phyloP scores from a whole-genome alignment of 2,113 vertebrate genomes.

The Leptodactylus fuscus region DNA sequence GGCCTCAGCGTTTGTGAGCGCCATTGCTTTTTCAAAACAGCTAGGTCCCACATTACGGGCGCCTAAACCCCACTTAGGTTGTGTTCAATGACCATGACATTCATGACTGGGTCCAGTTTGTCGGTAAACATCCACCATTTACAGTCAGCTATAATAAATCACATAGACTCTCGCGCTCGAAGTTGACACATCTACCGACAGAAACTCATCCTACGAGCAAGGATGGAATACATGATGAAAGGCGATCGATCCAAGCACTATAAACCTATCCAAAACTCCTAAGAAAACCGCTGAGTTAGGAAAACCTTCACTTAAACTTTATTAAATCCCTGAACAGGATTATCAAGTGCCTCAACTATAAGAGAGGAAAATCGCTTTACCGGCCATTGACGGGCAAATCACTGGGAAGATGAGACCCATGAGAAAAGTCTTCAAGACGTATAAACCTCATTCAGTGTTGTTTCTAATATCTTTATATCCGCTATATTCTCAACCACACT shows the following conservation, averaged over 20 bases:
- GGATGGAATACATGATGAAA: conserved; percentile 29
- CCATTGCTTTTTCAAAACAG: no score
- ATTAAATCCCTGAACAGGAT: conserved; percentile 1
- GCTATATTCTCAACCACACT: neutral
- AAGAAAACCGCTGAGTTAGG: conserved; percentile 18
- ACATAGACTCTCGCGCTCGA: neutral
- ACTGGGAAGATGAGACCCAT: neutral
- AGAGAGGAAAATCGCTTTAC: no score
- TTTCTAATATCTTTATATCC: neutral
- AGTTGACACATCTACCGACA: neutral
- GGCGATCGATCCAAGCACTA: conserved; percentile 32
- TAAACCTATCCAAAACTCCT: neutral
- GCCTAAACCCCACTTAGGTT: no score
- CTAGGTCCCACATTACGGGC: no score
- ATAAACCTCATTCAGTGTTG: neutral
- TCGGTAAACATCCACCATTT: neutral
- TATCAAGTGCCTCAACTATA: neutral
- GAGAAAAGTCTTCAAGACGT: neutral
- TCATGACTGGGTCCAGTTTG: neutral
- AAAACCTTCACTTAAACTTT: conserved; percentile 8
- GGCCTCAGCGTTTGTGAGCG: no score
- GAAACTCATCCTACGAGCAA: neutral
- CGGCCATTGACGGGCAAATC: neutral
- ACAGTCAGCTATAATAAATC: neutral
- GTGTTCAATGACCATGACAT: neutral